Percentiles rank a stretch among this genome's conserved stretches.
Conservation (phyloP, 2,888 invertebrate genomes). For the Philhelius pedissequus region DNA sequence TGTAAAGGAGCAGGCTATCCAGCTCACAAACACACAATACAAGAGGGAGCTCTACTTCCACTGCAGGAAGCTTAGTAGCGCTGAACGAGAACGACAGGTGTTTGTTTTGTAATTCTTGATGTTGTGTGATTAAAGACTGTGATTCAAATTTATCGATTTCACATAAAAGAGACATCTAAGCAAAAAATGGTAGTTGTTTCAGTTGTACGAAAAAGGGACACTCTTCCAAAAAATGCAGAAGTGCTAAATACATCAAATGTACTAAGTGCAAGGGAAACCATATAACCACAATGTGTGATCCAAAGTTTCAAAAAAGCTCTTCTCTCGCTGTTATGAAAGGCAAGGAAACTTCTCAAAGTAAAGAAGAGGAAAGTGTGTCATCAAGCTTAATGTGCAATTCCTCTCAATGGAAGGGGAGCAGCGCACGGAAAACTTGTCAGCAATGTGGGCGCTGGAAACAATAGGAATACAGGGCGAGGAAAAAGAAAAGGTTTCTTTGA, state of each 20-base stretch:
- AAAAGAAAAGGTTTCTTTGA: not conserved
- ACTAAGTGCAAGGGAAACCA: too few relatives aligned
- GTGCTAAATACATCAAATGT: too few relatives aligned
- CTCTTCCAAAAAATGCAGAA: too few relatives aligned
- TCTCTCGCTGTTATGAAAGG: not conserved
- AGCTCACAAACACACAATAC: too few relatives aligned
- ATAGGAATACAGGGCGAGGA: not conserved
- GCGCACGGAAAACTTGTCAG: not conserved
- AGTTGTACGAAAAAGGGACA: too few relatives aligned
- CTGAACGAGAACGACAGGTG: slow-evolving; percentile 5
- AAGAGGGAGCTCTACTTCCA: too few relatives aligned
- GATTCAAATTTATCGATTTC: too few relatives aligned
- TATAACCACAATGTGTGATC: too few relatives aligned
- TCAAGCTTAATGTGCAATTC: too few relatives aligned
- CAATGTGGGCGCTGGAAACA: not conserved
- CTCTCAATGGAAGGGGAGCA: not conserved
- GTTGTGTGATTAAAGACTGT: not conserved
- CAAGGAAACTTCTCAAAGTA: not conserved
- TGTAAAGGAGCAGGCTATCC: too few relatives aligned
- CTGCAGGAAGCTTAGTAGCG: not conserved
- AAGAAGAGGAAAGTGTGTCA: not conserved
- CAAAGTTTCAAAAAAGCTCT: too few relatives aligned
- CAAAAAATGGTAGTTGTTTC: too few relatives aligned
- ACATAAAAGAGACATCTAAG: not conserved
- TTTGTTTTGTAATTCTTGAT: not conserved